A percentile compares a stretch with the other conserved stretches of the same genome.
These are phyloP conservation scores for Orius insidiosus DNA, from an alignment of 1,140 invertebrate genomes.

Conservation along the genomic window DNA sequence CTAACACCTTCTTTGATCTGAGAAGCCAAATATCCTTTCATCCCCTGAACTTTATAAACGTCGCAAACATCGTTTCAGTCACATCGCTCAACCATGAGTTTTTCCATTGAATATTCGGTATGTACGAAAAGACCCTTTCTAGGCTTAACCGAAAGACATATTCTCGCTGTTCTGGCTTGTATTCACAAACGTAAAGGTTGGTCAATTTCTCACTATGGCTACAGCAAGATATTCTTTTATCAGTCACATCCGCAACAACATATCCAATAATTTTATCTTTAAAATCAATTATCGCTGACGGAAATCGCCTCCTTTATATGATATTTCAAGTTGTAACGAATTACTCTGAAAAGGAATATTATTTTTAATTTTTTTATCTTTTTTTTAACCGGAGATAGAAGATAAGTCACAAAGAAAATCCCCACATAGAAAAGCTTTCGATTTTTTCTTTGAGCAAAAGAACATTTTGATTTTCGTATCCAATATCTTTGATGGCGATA, in stretches of 20 bases:
- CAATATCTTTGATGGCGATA: slow-evolving; percentile 27
- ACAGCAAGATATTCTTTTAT: slow-evolving; percentile 61
- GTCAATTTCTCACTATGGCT: slow-evolving; percentile 54
- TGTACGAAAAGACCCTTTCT: slow-evolving; percentile 65
- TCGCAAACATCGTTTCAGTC: slow-evolving; percentile 70
- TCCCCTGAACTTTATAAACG: slow-evolving; percentile 68
- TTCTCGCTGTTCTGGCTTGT: slow-evolving; percentile 29
- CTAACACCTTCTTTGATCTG: slow-evolving; percentile 32
- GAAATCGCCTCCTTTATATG: slow-evolving; percentile 42
- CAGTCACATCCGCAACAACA: slow-evolving; percentile 64
- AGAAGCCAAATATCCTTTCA: slow-evolving; percentile 77
- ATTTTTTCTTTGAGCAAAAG: slow-evolving; percentile 35
- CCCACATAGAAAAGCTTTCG: slow-evolving; percentile 63
- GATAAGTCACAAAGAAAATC: slow-evolving; percentile 61
- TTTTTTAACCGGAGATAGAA: neutral
- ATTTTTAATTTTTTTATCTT: slow-evolving; percentile 1
- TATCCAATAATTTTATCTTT: slow-evolving; percentile 46
- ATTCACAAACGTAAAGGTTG: slow-evolving; percentile 63
- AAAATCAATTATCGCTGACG: slow-evolving; percentile 63
- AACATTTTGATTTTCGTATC: slow-evolving; percentile 10
- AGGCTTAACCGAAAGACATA: slow-evolving; percentile 55
- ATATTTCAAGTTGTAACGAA: slow-evolving; percentile 49
- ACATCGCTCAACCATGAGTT: slow-evolving; percentile 68
- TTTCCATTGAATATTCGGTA: slow-evolving; percentile 53
- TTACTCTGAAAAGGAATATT: slow-evolving; percentile 35